Conservation (phyloP, 2,888 invertebrate genomes). For the Drosophila hamatofila region DNA sequence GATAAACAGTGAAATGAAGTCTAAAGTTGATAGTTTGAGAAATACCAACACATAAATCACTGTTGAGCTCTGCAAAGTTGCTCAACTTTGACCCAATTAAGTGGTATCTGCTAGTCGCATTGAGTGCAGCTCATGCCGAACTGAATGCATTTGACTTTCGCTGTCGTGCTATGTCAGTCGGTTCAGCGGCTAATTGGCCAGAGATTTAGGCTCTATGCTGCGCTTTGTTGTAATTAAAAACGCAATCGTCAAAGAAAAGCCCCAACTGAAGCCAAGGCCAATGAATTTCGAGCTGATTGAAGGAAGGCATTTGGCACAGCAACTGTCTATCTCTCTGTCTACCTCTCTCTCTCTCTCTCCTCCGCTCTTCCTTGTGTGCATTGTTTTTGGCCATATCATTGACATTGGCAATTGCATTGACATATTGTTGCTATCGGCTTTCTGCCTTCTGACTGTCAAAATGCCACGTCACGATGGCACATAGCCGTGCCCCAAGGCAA, state of each 20-base stretch:
- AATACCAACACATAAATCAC: too few relatives aligned
- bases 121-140: not conserved
- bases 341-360: not conserved
- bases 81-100: not conserved
- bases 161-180: constrained; percentile 31
- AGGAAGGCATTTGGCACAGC: constrained; percentile 6
- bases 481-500: constrained; percentile 34
- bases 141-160: constrained; percentile 16
- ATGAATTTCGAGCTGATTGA: constrained; percentile 53
- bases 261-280: constrained; percentile 25
- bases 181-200: constrained; percentile 54
- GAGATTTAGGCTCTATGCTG: constrained; percentile 46
- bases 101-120: constrained; percentile 1
- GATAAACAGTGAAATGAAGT: too few relatives aligned
- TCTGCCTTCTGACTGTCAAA: constrained; percentile 65
- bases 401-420: constrained; percentile 73
- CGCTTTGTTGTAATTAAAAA: constrained; percentile 69
- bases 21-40: too few relatives aligned
- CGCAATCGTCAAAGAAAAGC: constrained; percentile 56
- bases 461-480: constrained; percentile 65
- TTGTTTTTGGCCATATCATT: constrained; percentile 48
- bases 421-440: constrained; percentile 75
- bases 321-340: not conserved
- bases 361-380: not conserved
- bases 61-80: not conserved